Conservation (phyloP, 1,140 invertebrate genomes). For the Tetragnatha versicolor region DNA sequence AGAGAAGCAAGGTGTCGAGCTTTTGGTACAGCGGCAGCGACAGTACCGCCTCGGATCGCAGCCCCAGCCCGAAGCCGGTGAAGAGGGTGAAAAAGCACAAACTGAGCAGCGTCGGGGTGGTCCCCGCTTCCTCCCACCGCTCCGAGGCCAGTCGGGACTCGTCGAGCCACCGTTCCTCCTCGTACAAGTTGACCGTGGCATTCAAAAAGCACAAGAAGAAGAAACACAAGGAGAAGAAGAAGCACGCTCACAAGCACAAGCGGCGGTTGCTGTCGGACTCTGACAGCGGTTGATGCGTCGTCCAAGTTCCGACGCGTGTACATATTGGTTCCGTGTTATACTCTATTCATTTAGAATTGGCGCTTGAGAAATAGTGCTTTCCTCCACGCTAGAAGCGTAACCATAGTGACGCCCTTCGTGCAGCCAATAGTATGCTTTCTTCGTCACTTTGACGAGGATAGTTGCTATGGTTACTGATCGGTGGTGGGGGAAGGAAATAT, state of each 20-base stretch:
- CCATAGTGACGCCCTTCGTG: too few species aligned
- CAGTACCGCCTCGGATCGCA: not conserved
- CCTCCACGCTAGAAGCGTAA: too few species aligned
- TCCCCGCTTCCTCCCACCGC: slow-evolving; percentile 14
- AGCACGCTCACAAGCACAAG: slow-evolving; percentile 36
- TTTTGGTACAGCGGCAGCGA: not conserved
- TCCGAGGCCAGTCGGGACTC: not conserved
- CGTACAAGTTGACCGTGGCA: too few species aligned
- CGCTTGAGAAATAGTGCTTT: too few species aligned
- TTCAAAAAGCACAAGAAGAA: slow-evolving; percentile 37
- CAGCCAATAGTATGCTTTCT: too few species aligned
- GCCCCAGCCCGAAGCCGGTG: too few species aligned
- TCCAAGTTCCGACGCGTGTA: too few species aligned
- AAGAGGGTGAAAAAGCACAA: not conserved
- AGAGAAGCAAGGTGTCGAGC: not conserved
- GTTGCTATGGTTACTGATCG: too few species aligned
- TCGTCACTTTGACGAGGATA: too few species aligned
- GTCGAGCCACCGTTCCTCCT: not conserved
- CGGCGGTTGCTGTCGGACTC: slow-evolving; percentile 9
- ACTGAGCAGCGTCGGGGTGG: slow-evolving; percentile 7
- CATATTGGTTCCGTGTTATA: too few species aligned
- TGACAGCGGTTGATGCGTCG: slow-evolving; percentile 15
- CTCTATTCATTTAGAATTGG: too few species aligned
- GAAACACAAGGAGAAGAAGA: slow-evolving; percentile 55
- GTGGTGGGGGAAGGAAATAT: too few species aligned